Evolutionary conservation across 2,888 invertebrate genomes (phyloP).

Genomic region (Sepioteuthis lessoniana): DNA sequence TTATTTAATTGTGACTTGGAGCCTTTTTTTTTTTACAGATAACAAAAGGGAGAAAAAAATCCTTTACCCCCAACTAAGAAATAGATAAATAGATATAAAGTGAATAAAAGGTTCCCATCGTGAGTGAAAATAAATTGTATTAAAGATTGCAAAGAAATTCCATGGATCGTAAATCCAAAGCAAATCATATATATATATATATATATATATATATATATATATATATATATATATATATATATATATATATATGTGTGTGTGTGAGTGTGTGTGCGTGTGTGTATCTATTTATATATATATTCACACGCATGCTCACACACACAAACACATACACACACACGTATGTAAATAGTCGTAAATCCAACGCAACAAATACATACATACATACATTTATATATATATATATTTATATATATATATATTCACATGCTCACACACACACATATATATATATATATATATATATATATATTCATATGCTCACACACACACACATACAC

Average conservation of each 20-base stretch:
- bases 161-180: neutral
- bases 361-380: neutral
- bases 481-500: too few relatives aligned
- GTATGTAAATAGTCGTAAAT: neutral
- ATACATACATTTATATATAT: conserved; percentile 33
- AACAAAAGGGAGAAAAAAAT: neutral
- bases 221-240: neutral
- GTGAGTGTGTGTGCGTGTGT: too few relatives aligned
- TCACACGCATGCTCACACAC: neutral
- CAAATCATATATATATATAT: conserved; percentile 16
- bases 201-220: conserved; percentile 33
- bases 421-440: neutral
- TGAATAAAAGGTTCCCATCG: too few relatives aligned
- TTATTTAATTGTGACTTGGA: neutral
- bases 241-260: too few relatives aligned
- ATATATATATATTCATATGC: too few relatives aligned
- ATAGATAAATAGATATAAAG: too few relatives aligned
- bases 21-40: neutral
- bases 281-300: neutral
- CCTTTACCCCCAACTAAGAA: neutral
- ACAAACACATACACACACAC: neutral
- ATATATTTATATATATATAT: conserved; percentile 25
- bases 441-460: neutral
- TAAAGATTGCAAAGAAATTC: neutral
- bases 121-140: neutral